Base-by-base conservation (phyloP, 2,113 vertebrate species). In the Brachypodius melanocephalos region DNA sequence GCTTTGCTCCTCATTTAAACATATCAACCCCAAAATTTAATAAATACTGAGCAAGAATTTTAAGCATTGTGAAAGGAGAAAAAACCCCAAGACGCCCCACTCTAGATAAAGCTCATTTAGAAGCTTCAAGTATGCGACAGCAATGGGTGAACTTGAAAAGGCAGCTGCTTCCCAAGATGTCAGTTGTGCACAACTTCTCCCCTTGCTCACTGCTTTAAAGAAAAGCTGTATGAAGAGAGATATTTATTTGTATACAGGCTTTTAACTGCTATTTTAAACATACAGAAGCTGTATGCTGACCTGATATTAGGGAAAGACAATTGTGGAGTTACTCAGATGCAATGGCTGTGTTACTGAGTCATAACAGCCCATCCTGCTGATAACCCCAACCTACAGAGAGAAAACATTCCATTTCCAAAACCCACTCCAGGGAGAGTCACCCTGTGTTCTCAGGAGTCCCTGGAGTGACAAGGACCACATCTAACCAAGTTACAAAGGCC, bases 1-100 rank as follows among this genome's bases (percentile, higher is more conserved):
- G 45, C 13, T 88, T 42, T 77, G 73, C 61, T 90, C 97, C 90
- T 83, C 46, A 32, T 80, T 97, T 95, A 82, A 90, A 63, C 20
- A 57, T 40, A 65, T 29, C 65, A 69, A 61, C 0, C 7, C 11
- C 6, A 25, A 67, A 79, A 46, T 21, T 32, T 32, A 69, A n/a
- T 55, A 59, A 65, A 46, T 14, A 20, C 6, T 31, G 59, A 46
- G 89, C n/a, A 74, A 71, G 66, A 88, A 87, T 85, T 34, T 51
- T 25, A 55, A 22, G 65, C 34, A 51, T 17, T 61, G 25, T 38
- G 61, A 93, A 90, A 66, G 36, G 49, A 90, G 38, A 90, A 67
- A 93, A 89, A 68, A 17, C 0, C 5, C 15, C 38, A 94, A 96
- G 63, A 62, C 32, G 34, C 7, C 9, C 25, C 86, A 88, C 45